Conservation (phyloP, 2,113 vertebrate species). For the Stercorarius parasiticus region DNA sequence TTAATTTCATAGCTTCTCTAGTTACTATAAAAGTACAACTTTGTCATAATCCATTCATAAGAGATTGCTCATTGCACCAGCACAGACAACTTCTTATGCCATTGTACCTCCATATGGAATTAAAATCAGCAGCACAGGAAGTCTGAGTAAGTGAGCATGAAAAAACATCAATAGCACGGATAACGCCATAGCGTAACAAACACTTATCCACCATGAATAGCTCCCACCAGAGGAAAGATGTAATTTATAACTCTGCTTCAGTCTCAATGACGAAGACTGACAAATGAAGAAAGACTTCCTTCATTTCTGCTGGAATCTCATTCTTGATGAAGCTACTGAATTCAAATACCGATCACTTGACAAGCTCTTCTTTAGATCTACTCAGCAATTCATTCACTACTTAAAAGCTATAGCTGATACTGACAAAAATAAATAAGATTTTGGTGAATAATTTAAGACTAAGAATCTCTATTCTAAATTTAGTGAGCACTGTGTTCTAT, state of each 20-base stretch:
- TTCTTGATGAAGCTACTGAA: neutral
- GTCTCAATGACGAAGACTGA: neutral
- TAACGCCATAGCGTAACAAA: neutral
- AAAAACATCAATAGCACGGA: neutral
- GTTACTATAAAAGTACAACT: neutral
- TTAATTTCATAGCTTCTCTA: slow-evolving; percentile 1
- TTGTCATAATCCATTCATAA: slow-evolving; percentile 5
- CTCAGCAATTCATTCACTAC: neutral
- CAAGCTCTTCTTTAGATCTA: neutral
- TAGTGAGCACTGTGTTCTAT: neutral
- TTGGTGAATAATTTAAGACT: neutral
- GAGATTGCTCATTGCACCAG: neutral
- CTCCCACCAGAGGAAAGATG: neutral
- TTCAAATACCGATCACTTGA: neutral
- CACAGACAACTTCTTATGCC: neutral
- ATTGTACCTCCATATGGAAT: neutral
- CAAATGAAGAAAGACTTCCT: neutral
- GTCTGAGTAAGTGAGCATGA: neutral
- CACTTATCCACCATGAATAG: neutral
- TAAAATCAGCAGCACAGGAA: slow-evolving; percentile 14
- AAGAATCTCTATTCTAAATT: neutral
- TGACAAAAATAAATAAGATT: neutral
- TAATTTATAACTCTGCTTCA: neutral
- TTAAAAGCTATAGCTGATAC: neutral
- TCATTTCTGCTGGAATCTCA: neutral